A percentile compares a stretch with the other conserved stretches of the same genome.
phyloP scores from a whole-genome alignment of 1,140 invertebrate genomes.

The Micrasema minimum region DNA sequence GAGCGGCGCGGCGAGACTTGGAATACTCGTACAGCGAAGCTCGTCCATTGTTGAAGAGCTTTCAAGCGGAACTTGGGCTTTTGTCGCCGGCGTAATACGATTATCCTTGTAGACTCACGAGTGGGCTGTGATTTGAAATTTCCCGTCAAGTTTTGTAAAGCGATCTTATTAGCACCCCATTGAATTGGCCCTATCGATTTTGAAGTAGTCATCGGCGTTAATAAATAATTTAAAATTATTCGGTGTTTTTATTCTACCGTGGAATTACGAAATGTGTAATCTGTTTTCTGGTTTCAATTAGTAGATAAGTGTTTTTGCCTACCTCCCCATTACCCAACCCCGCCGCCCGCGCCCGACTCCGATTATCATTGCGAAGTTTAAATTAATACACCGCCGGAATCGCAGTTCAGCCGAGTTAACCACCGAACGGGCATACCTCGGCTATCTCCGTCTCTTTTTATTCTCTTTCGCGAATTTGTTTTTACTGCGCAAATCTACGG shows the following conservation, averaged over 20 bases:
- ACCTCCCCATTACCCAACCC: background rate
- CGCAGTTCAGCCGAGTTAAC: slow-evolving; percentile 27
- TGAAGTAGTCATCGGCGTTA: background rate
- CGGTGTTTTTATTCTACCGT: too few relatives aligned
- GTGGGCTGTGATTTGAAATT: slow-evolving; percentile 13
- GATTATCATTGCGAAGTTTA: slow-evolving; percentile 42
- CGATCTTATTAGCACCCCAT: slow-evolving; percentile 1
- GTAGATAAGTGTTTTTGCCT: slow-evolving; percentile 18
- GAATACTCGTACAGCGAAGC: background rate
- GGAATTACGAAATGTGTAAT: too few relatives aligned
- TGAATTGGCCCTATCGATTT: background rate
- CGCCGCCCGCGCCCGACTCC: background rate
- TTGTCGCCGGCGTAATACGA: slow-evolving; percentile 32
- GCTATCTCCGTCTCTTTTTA: slow-evolving; percentile 26
- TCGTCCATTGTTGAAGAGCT: slow-evolving; percentile 31
- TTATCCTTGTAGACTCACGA: slow-evolving; percentile 31
- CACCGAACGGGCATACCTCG: slow-evolving; percentile 30
- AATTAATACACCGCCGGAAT: slow-evolving; percentile 38
- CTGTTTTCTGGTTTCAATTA: slow-evolving; percentile 45
- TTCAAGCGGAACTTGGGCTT: slow-evolving; percentile 36
- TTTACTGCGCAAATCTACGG: slow-evolving; percentile 43
- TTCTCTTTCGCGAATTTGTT: slow-evolving; percentile 37
- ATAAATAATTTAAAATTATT: background rate
- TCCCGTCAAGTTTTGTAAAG: slow-evolving; percentile 23
- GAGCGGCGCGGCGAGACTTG: too few relatives aligned